These are phyloP conservation scores for Syrmaticus mikado DNA, from an alignment of 2,113 vertebrate genomes.

Conservation along the genomic window DNA sequence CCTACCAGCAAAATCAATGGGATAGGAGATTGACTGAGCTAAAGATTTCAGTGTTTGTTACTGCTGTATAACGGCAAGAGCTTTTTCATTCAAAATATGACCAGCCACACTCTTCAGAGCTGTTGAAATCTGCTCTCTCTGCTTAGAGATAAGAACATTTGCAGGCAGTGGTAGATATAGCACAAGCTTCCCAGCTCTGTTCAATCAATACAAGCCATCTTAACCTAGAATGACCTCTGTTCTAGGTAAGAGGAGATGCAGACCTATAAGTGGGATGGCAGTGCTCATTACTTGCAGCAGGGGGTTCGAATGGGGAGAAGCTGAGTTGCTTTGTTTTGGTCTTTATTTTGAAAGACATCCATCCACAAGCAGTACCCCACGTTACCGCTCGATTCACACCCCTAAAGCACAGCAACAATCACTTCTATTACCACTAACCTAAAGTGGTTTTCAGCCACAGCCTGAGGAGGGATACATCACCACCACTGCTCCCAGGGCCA, in stretches of 20 bases:
- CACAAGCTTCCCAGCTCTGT: fast-evolving
- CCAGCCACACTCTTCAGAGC: background rate
- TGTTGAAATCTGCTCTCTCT: background rate
- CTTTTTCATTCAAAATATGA: background rate
- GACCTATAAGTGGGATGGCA: background rate
- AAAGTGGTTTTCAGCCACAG: background rate
- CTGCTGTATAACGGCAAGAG: background rate
- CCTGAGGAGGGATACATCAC: background rate
- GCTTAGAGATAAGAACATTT: background rate
- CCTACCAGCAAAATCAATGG: background rate
- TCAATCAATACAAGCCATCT: background rate
- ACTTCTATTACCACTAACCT: background rate
- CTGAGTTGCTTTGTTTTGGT: background rate
- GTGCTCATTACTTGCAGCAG: background rate
- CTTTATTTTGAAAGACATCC: background rate
- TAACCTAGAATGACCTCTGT: background rate
- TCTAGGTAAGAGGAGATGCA: background rate
- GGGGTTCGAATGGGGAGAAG: background rate
- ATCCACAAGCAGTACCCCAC: background rate
- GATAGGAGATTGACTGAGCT: fast-evolving
- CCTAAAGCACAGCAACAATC: background rate
- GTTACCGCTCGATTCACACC: background rate
- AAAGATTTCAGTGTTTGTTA: background rate
- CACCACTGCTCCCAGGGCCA: background rate
- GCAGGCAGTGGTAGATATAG: background rate